These are phyloP conservation scores for Vespertilio murinus DNA, from an alignment of 2,797 vertebrate genomes.

Conservation along the genomic window DNA sequence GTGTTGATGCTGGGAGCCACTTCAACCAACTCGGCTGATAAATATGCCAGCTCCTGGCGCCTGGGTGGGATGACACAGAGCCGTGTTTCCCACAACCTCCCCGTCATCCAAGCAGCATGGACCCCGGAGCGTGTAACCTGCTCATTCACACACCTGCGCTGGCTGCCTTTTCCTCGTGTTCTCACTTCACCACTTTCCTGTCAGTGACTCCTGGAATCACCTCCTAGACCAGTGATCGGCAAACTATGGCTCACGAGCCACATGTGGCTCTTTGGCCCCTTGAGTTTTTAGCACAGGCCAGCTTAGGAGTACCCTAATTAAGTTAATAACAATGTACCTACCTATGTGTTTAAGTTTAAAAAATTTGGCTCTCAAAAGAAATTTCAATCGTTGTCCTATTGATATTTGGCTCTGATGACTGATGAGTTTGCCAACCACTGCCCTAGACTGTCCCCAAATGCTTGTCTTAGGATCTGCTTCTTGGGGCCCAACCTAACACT, in stretches of 20 bases:
- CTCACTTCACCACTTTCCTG: not conserved
- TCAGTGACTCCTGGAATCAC: not conserved
- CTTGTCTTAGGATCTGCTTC: not conserved
- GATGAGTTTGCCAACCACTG: no score
- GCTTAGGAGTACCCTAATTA: no score
- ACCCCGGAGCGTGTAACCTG: fast-evolving
- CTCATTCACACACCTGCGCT: not conserved
- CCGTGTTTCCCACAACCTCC: not conserved
- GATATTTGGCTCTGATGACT: no score
- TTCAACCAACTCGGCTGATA: not conserved
- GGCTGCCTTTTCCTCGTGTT: not conserved
- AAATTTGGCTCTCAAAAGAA: no score
- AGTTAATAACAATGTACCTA: no score
- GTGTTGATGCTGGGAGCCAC: not conserved
- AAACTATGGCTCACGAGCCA: no score
- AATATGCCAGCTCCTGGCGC: not conserved
- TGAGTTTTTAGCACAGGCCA: no score
- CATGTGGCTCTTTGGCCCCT: no score
- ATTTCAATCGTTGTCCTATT: no score
- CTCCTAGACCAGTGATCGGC: not conserved
- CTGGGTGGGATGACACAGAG: not conserved
- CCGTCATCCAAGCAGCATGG: fast-evolving
- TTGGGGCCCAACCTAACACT: not conserved
- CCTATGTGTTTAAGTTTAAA: no score
- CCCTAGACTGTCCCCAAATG: not conserved